Evolutionary conservation across 2,113 vertebrate genomes (phyloP), one percentile per base, ranked within the genome.

Genomic region (Gymnorhina tibicen): DNA sequence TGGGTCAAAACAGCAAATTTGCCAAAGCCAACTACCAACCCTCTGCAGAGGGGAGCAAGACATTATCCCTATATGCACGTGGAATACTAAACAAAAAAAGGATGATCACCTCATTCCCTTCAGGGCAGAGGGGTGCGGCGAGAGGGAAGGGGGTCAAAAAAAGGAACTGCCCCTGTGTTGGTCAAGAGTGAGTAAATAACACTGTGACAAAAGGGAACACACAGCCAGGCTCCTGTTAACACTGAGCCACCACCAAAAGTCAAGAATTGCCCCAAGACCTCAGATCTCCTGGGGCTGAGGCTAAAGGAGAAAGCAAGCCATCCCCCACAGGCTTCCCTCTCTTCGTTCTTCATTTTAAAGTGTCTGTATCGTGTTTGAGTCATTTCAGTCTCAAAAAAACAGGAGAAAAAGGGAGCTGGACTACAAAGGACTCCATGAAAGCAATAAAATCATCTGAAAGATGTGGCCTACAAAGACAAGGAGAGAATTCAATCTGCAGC

Each of bases 341-440:
- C 82, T 18, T 30, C 23, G 0, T 42, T 89, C 66, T 74, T 74
- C n/a, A 35, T 44, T 86, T 95, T 87, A 39, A 69, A 69, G 73
- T 1, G 0, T 55, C 42, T 69, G 17, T 20, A 46, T n/a, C 13
- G 0, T 7, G 32, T 44, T 56, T 86, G 76, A 94, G 72, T 44
- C 52, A 86, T 77, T 77, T 63, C n/a, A n/a, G 84, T 16, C 69
- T 87, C 19, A 64, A 70, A 86, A 91, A 81, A 53, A 33, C 7
- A 18, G 20, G 21, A 22, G 55, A 81, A 86, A 87, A 91, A 68
- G 7, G 16, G 42, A 92, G 32, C 33, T 53, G 66, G 63, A 81
- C 80, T 95, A 95, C 96, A 95, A 95, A 96, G 80, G 69, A 55
- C 47, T 75, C 60, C 86, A 91, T 72, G 87, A 95, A 95, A 95